Base-by-base conservation (phyloP, 1,140 invertebrate genomes). In the Drosophila kohkoa region DNA sequence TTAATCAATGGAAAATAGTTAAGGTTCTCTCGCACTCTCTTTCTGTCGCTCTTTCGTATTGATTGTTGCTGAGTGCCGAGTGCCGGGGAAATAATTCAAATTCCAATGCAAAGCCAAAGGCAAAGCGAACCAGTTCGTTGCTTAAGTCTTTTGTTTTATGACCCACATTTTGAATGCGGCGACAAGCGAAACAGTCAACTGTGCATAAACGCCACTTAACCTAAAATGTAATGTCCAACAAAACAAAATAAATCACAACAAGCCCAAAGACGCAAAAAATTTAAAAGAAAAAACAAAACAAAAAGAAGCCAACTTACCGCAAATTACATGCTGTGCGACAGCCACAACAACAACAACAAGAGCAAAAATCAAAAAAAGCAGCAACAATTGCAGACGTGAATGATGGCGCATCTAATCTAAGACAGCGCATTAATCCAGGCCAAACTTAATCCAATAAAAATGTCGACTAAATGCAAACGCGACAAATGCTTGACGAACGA, bases 391-490 rank as follows among this genome's bases (percentile, higher is more conserved):
- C 16, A 10, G 55, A 82, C 79, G 68, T 82, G 79, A 82, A 74
- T 77, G 79, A 87, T 80, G 80, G 82, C 82, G 75, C 60, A 75
- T 85, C 82, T 87, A 86, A 86, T 81, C 66, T 68, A 58, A 65
- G 67, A 76, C 75, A 70, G 58, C 60, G 46, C 41, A 32, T 74
- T 75, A 88, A 88, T 81, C 85, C 83, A 81, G 83, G 85, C 77
- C 82, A 88, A 80, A 68, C 79, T 81, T 89, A 80, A 78, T 67
- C 83, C 83, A 88, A 88, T 88, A 89, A 88, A 88, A 88, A 83
- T 89, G 83, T 80, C 85, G 71, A 73, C 66, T 73, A 79, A 89
- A 85, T 85, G 75, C 81, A 80, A 81, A 80, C 72, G 74, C 83
- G 80, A 88, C 83, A 82, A 88, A 88, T 80, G 77, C 81, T 81